Evolutionary conservation across 2,888 invertebrate genomes (phyloP), one percentile per base, ranked within the genome.

Genomic region (Tachina lurida): DNA sequence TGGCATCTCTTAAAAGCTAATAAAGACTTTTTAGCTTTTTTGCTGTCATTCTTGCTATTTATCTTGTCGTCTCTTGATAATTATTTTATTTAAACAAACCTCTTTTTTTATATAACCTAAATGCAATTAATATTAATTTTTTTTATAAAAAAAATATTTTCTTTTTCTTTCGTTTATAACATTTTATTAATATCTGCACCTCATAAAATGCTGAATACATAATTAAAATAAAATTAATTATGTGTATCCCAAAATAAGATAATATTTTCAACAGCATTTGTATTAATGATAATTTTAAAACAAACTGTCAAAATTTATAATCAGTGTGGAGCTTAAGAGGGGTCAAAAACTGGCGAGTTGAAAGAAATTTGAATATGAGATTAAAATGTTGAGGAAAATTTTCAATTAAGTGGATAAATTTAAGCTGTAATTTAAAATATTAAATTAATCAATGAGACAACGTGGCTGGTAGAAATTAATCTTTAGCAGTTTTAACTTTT

Each of bases 161-260:
- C 13, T 47, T 41, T 43, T 22, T 63, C 31, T 56, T 70, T 65
- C 9, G 41, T 71, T 49, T 62, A 45, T 75, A 82, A 65, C 31
- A 76, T 47, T 31, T 49, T 70, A 76, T 76, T 82, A 63, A 71
- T 62, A 17, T 49, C 12, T 62, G 67, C 58, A 15, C 22, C 63
- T 45, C 13, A 13, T 60, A 74, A n/a, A 70, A 76, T 41, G 58
- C 63, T 49, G 39, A 45, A 56, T 17, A 56, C 52, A 75, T n/a
- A 63, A 75, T 45, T 79, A 52, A 65, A 75, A 17, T 43, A 60
- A 79, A 70, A 68, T 79, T 79, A 79, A 84, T 84, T 78, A 63
- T 79, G 17, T 45, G n/a, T 15, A 58, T 7, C 2, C 19, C 12
- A 19, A 47, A 12, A 9, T 62, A 10, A 22, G 22, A 52, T 67